phyloP scores from a whole-genome alignment of 2,113 vertebrate species.

The Misgurnus mizolepis region DNA sequence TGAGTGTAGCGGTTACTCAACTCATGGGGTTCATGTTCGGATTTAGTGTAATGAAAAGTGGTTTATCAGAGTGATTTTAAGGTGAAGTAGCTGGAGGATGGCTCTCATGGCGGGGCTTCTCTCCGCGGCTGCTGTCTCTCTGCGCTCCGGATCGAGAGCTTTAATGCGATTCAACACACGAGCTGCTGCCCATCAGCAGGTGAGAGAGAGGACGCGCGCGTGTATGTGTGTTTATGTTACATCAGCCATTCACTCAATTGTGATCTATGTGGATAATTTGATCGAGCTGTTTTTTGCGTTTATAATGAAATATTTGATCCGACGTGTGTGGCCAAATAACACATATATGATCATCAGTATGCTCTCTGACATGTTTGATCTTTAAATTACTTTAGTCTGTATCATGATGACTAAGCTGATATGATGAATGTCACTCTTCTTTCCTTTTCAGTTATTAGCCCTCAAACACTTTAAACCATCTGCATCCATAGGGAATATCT shows the following conservation, averaged over 20 bases:
- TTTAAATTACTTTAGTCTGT: background rate
- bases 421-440: background rate
- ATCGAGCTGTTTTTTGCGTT: background rate
- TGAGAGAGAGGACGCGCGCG: constrained; percentile 33
- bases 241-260: background rate
- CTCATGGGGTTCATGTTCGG: background rate
- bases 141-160: constrained; percentile 54
- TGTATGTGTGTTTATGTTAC: background rate
- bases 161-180: constrained; percentile 45
- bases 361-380: too few species aligned
- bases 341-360: too few species aligned
- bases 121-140: constrained; percentile 55
- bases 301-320: background rate
- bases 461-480: constrained; percentile 39
- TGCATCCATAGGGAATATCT: constrained; percentile 38
- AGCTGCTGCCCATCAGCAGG: constrained; percentile 29
- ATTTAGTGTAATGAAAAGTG: background rate
- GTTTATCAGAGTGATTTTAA: background rate
- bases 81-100: constrained; percentile 57
- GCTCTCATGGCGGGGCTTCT: constrained; percentile 67
- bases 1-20: constrained; percentile 13
- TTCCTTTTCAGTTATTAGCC: constrained; percentile 52
- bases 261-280: background rate
- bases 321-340: background rate
- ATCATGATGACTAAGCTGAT: constrained; percentile 19